Conservation (phyloP, 1,140 invertebrate genomes). For the Helicoverpa zea region DNA sequence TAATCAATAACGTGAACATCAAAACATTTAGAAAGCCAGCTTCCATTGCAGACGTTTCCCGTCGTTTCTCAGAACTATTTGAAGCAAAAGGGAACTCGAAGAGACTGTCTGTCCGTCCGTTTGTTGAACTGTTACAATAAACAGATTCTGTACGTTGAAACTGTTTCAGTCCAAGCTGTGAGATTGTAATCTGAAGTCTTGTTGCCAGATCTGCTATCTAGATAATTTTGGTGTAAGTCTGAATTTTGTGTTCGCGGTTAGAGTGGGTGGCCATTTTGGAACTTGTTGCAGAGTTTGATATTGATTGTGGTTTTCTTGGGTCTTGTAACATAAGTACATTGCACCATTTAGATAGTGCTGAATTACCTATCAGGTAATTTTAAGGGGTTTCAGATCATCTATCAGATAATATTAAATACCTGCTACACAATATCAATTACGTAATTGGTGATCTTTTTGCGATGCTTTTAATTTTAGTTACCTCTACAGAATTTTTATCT, state of each 20-base stretch:
- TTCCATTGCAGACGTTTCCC: background rate
- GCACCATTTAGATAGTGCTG: too few relatives aligned
- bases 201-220: background rate
- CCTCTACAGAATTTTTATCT: too few relatives aligned
- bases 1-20: conserved; percentile 25
- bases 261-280: too few relatives aligned
- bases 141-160: conserved; percentile 14
- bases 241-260: background rate
- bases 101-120: conserved; percentile 18
- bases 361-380: too few relatives aligned
- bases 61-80: conserved; percentile 13
- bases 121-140: conserved; percentile 29
- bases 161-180: conserved; percentile 9
- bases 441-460: too few relatives aligned
- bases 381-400: too few relatives aligned
- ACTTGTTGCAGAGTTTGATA: too few relatives aligned
- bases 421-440: too few relatives aligned
- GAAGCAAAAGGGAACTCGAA: conserved; percentile 4
- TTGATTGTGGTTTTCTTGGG: too few relatives aligned
- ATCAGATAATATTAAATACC: too few relatives aligned
- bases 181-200: conserved; percentile 12
- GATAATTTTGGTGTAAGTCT: background rate
- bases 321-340: too few relatives aligned
- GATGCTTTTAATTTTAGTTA: too few relatives aligned
- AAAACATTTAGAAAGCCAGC: conserved; percentile 21